Percentiles rank a stretch among this genome's conserved stretches.
Conservation (phyloP, 1,140 invertebrate species). For the Thaumatotibia leucotreta region DNA sequence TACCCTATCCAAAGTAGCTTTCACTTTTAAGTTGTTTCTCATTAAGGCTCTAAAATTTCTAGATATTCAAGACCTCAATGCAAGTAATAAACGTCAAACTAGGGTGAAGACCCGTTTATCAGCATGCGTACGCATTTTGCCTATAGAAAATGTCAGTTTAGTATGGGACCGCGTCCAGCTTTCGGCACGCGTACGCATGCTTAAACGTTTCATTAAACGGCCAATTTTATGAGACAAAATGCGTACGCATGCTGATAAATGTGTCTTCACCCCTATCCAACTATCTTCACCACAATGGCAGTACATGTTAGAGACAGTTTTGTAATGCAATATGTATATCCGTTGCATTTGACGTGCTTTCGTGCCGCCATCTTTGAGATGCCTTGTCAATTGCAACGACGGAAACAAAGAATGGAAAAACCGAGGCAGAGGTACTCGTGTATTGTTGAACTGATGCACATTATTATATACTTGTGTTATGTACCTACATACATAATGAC, state of each 20-base stretch:
- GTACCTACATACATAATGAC: no score
- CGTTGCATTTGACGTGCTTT: background rate
- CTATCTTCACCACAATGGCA: constrained; percentile 23
- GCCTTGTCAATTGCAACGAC: background rate
- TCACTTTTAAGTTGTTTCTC: background rate
- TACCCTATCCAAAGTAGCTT: background rate
- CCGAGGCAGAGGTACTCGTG: background rate
- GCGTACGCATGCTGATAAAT: no score
- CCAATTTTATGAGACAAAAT: no score
- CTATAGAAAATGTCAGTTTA: no score
- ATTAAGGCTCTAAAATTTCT: background rate
- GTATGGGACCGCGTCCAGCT: no score
- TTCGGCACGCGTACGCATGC: no score
- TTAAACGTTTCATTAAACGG: no score
- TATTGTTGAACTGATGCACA: background rate
- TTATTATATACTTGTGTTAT: background rate
- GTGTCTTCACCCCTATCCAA: no score
- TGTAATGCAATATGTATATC: constrained; percentile 13
- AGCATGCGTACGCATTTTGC: no score
- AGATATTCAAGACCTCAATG: background rate
- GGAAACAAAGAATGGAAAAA: background rate
- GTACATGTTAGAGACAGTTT: constrained; percentile 50
- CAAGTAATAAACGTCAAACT: no score
- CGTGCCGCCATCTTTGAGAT: background rate
- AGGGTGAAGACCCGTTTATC: no score